A percentile compares a stretch with the other conserved stretches of the same genome.
These are phyloP conservation scores for Cremastinae sp. DNA, from an alignment of 2,888 invertebrate species.

Conservation along the genomic window DNA sequence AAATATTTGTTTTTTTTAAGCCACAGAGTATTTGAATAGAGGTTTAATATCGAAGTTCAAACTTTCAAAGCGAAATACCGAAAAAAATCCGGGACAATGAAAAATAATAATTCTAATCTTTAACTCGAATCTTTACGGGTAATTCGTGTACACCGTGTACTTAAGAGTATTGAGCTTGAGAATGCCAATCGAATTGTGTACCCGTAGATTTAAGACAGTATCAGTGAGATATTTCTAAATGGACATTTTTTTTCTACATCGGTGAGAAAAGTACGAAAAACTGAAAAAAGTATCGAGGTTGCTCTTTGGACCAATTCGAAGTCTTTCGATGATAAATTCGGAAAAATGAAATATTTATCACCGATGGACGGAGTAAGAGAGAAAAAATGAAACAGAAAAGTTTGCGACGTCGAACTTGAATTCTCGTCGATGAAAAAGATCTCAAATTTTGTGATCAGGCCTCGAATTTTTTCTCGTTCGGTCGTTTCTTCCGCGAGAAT, in stretches of 20 bases:
- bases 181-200: constrained; percentile 37
- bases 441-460: too few species aligned
- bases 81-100: background rate
- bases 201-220: constrained; percentile 63
- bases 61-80: background rate
- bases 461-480: constrained; percentile 6
- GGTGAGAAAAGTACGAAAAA: constrained; percentile 47
- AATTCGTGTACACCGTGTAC: constrained; percentile 30
- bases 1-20: too few species aligned
- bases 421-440: too few species aligned
- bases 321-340: constrained; percentile 39
- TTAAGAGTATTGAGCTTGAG: constrained; percentile 47
- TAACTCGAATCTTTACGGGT: too few species aligned
- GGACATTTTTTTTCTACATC: constrained; percentile 60
- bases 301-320: constrained; percentile 59
- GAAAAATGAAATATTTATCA: background rate
- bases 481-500: constrained; percentile 30
- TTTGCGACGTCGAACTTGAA: background rate
- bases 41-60: background rate
- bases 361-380: constrained; percentile 19
- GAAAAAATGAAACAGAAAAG: background rate
- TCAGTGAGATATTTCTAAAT: constrained; percentile 72
- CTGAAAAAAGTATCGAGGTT: constrained; percentile 23
- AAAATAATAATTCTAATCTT: background rate
- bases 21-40: too few species aligned